phyloP scores from a whole-genome alignment of 2,113 vertebrate species.

The Tringa solitaria region DNA sequence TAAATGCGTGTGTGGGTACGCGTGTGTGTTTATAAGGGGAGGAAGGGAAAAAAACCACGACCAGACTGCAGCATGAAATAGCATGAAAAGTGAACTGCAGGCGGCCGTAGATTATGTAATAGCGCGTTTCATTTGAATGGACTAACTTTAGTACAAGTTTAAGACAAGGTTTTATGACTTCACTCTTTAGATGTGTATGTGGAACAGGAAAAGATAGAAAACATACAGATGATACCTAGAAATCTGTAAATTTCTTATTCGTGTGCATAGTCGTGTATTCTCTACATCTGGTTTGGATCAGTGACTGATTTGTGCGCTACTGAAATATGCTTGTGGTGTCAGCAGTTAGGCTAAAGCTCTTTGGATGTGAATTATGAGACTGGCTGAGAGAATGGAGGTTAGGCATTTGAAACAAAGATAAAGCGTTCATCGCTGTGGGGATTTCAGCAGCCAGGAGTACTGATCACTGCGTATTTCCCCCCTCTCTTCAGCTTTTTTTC shows the following conservation, averaged over 20 bases:
- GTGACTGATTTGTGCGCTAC: neutral
- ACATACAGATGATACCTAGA: neutral
- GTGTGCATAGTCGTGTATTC: neutral
- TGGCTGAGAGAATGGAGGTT: neutral
- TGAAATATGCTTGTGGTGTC: neutral
- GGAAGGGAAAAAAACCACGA: neutral
- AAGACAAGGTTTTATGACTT: neutral
- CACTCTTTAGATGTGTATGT: neutral
- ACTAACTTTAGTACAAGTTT: neutral
- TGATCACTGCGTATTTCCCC: neutral
- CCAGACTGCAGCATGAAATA: neutral
- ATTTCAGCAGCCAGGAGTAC: neutral
- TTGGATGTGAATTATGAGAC: neutral
- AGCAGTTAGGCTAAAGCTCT: neutral
- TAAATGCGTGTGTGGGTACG: accelerated
- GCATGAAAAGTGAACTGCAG: neutral
- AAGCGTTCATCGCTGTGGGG: neutral
- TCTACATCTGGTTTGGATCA: neutral
- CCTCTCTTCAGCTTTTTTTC: neutral
- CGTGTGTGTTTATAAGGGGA: neutral
- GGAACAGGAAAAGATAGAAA: neutral
- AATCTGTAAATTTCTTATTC: neutral
- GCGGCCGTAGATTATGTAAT: neutral
- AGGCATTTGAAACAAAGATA: neutral
- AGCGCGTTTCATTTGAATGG: neutral